Evolutionary conservation across 2,113 vertebrate genomes (phyloP).

Genomic region (Sarotherodon lohbergeri): DNA sequence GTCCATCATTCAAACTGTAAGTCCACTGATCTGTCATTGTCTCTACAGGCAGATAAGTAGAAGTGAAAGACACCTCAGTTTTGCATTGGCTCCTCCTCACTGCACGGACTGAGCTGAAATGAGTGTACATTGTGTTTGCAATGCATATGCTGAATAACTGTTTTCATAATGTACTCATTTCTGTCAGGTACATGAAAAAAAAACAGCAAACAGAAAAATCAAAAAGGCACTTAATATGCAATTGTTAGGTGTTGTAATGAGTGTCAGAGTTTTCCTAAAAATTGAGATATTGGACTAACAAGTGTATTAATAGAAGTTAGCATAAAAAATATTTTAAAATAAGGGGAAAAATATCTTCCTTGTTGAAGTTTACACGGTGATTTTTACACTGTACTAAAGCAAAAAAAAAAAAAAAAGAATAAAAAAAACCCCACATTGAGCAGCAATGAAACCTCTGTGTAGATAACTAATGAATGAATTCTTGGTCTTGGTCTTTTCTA

Average conservation of each 20-base stretch:
- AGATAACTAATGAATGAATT: neutral
- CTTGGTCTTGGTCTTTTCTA: neutral
- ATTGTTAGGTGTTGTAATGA: neutral
- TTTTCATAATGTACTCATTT: neutral
- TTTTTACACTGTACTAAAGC: neutral
- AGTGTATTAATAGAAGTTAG: neutral
- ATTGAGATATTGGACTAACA: neutral
- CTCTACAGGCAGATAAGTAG: neutral
- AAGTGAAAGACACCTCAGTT: neutral
- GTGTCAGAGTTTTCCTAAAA: neutral
- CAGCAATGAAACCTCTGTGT: neutral
- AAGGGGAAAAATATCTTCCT: rapidly evolving
- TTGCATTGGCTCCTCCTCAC: neutral
- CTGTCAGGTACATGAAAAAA: neutral
- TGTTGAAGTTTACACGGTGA: neutral
- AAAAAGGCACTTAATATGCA: neutral
- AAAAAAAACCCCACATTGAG: neutral
- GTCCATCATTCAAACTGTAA: rapidly evolving
- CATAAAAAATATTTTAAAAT: neutral
- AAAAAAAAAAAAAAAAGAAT: neutral
- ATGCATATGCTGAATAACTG: neutral
- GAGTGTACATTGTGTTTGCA: neutral
- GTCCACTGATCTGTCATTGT: neutral
- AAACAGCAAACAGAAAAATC: rapidly evolving
- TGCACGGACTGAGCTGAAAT: rapidly evolving